These are phyloP conservation scores for Bursaphelenchus mucronatus DNA, from an alignment of 1,140 invertebrate species.

Conservation along the genomic window DNA sequence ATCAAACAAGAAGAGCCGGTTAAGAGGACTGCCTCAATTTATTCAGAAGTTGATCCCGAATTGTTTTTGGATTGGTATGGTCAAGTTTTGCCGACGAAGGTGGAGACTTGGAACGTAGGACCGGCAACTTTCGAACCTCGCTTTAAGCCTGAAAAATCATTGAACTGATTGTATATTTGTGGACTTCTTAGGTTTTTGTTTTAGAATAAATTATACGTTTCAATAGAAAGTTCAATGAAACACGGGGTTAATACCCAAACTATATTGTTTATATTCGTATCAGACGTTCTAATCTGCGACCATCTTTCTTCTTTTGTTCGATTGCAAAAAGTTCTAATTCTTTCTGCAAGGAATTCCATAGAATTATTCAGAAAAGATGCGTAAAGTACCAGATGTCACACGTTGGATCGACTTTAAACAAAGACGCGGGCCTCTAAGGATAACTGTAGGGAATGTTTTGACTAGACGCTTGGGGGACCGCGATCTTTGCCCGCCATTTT, in stretches of 20 bases:
- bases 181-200: background rate
- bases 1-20: conserved; percentile 41
- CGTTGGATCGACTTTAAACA: too few relatives aligned
- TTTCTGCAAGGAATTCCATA: too few relatives aligned
- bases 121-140: conserved; percentile 22
- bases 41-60: conserved; percentile 52
- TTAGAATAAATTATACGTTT: background rate
- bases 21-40: conserved; percentile 36
- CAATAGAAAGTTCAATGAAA: background rate
- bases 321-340: background rate
- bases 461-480: too few relatives aligned
- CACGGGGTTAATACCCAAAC: background rate
- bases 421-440: too few relatives aligned
- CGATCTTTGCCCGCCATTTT: too few relatives aligned
- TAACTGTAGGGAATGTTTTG: too few relatives aligned
- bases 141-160: conserved; percentile 1
- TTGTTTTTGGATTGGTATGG: conserved; percentile 52
- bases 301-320: background rate
- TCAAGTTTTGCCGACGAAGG: conserved; percentile 52
- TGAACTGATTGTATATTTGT: background rate
- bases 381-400: too few relatives aligned
- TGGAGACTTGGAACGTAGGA: conserved; percentile 43
- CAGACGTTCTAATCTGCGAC: background rate
- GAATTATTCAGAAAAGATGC: too few relatives aligned
- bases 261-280: background rate